Evolutionary conservation across 1,140 invertebrate genomes (phyloP).

Genomic region (Plectrocnemia conspersa): DNA sequence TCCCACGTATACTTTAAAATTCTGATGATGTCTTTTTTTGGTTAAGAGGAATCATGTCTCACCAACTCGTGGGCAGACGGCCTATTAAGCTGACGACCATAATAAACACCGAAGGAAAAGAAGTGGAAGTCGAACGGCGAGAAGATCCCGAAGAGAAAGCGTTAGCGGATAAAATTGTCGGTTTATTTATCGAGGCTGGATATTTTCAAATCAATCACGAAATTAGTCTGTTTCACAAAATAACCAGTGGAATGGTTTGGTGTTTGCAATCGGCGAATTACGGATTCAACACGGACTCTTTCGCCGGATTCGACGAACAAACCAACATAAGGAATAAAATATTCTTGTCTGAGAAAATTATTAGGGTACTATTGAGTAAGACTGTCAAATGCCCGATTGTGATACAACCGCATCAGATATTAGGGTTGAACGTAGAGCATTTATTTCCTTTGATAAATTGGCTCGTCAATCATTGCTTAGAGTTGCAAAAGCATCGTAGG

Average conservation of each 20-base stretch:
- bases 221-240: conserved; percentile 28
- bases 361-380: conserved; percentile 24
- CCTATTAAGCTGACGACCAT: conserved; percentile 21
- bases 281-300: conserved; percentile 26
- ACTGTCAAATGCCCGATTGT: conserved; percentile 27
- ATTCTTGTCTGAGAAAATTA: conserved; percentile 31
- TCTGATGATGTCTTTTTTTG: conserved; percentile 12
- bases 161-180: conserved; percentile 27
- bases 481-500: conserved; percentile 10
- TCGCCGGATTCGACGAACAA: conserved; percentile 29
- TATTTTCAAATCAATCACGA: conserved; percentile 31
- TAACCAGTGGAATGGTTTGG: conserved; percentile 31
- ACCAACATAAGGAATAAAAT: conserved; percentile 31
- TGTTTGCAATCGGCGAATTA: conserved; percentile 29
- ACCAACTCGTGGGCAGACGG: conserved; percentile 20
- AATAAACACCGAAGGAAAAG: conserved; percentile 18
- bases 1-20: background rate
- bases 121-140: conserved; percentile 25
- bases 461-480: conserved; percentile 24
- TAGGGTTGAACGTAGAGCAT: conserved; percentile 32
- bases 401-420: conserved; percentile 31
- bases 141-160: conserved; percentile 31
- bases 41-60: conserved; percentile 21
- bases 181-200: conserved; percentile 24
- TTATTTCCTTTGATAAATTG: conserved; percentile 28